A percentile compares a stretch with the other conserved stretches of the same genome.
phyloP scores from a whole-genome alignment of 1,140 invertebrate genomes.

The Cydia splendana region DNA sequence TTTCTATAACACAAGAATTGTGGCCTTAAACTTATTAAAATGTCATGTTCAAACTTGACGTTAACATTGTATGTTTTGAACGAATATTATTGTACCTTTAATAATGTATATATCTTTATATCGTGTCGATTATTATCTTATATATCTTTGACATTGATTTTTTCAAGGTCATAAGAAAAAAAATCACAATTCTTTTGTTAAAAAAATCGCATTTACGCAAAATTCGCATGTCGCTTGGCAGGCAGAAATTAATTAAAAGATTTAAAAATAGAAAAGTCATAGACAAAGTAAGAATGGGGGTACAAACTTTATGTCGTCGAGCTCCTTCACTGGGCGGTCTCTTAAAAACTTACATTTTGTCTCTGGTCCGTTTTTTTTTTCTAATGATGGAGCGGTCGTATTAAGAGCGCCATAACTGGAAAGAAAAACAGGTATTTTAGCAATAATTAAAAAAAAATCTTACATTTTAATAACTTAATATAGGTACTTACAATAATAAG shows the following conservation, averaged over 20 bases:
- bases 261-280: neutral
- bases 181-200: neutral
- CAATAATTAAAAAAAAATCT: no score
- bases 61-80: neutral
- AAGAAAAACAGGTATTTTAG: slow-evolving; percentile 34
- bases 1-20: slow-evolving; percentile 5
- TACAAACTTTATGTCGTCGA: slow-evolving; percentile 22
- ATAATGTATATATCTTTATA: neutral
- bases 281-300: neutral
- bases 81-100: neutral
- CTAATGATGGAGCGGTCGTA: slow-evolving; percentile 58
- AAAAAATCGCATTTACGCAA: slow-evolving; percentile 19
- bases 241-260: neutral
- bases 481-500: no score
- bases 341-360: slow-evolving; percentile 61
- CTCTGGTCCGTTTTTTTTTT: slow-evolving; percentile 48
- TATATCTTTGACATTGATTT: no score
- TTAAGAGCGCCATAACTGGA: slow-evolving; percentile 66
- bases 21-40: slow-evolving; percentile 14
- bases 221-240: slow-evolving; percentile 24
- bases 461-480: no score
- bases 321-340: slow-evolving; percentile 8
- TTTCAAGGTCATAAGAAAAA: slow-evolving; percentile 2
- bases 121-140: neutral
- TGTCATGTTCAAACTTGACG: neutral